Conservation (phyloP, 2,888 invertebrate genomes). For the Pteria penguin region DNA sequence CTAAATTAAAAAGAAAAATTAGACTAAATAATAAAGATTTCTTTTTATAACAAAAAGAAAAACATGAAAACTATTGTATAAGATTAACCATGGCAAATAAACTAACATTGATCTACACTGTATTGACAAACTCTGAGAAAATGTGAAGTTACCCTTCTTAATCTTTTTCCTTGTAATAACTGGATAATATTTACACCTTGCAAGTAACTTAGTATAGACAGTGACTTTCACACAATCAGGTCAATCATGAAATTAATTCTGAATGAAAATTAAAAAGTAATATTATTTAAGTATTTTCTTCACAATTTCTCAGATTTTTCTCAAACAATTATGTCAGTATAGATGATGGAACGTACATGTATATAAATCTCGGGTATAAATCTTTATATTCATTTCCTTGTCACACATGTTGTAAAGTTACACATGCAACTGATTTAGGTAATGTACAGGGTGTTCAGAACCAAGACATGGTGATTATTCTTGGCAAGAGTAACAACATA, state of each 20-base stretch:
- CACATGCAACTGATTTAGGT: slow-evolving; percentile 52
- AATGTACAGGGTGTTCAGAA: slow-evolving; percentile 84
- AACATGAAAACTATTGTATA: slow-evolving; percentile 15
- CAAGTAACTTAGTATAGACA: too few relatives aligned
- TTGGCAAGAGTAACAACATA: slow-evolving; percentile 94
- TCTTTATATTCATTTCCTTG: not conserved
- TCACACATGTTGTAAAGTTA: slow-evolving; percentile 23
- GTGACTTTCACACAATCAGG: too few relatives aligned
- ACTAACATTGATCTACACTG: not conserved
- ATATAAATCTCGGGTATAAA: slow-evolving; percentile 14
- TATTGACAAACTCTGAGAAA: too few relatives aligned
- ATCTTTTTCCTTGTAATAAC: too few relatives aligned
- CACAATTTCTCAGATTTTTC: too few relatives aligned
- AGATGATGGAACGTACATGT: slow-evolving; percentile 23
- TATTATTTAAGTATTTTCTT: too few relatives aligned
- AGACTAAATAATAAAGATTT: slow-evolving; percentile 3
- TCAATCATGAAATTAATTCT: too few relatives aligned
- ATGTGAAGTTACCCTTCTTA: not conserved
- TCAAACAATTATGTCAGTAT: slow-evolving; percentile 3
- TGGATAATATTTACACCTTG: too few relatives aligned
- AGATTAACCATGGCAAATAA: slow-evolving; percentile 9
- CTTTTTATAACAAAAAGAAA: slow-evolving; percentile 8
- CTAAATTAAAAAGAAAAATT: slow-evolving; percentile 21
- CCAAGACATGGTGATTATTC: slow-evolving; percentile 98
- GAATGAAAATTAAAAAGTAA: too few relatives aligned